Base-by-base conservation (phyloP, 2,113 vertebrate genomes). In the Gymnarchus niloticus region DNA sequence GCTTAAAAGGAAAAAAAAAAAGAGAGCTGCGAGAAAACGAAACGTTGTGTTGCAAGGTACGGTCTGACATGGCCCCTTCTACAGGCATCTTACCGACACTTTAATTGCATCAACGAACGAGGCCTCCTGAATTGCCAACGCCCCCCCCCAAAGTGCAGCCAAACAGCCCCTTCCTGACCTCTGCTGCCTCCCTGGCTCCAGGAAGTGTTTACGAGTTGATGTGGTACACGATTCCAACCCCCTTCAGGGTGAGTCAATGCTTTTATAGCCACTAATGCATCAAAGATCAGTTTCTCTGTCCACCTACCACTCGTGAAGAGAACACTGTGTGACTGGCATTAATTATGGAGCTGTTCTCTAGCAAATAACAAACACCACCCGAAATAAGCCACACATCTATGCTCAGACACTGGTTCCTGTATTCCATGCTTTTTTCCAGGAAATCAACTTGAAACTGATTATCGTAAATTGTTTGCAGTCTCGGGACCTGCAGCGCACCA, bases 241-340 rank as follows among this genome's bases (percentile, higher is more conserved):
- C 78, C 46, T 19, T 57, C 41, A 78, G 57, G 21, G 56, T 46
- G 57, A 88, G 86, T 87, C 17, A 41, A 88, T 73, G 86, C 87
- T 89, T 89, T 87, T 84, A 85, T 87, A 85, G 73, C 48, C 83
- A 41, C 85, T 87, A 92, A 89, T 86, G 89, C 85, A 52, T 85
- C 37, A 69, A 81, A 84, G 83, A 90, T 89, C 86, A 86, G 85
- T 8, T 51, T 69, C 51, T 49, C 85, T 52, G 41, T 87, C 73
- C 76, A 14, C 65, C 21, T 49, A 49, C 46, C 25, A 41, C 56
- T 25, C 23, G 23, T 37, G 69, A 28, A 76, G 21, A 84, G 92
- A 92, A 93, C 93, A 93, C 91, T 91, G 89, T 89, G 90, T 90
- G 88, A 88, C 87, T 54, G 52, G 85, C 44, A 52, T 73, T 90